phyloP scores from a whole-genome alignment of 2,113 vertebrate genomes.

The Ailuropoda melanoleuca region DNA sequence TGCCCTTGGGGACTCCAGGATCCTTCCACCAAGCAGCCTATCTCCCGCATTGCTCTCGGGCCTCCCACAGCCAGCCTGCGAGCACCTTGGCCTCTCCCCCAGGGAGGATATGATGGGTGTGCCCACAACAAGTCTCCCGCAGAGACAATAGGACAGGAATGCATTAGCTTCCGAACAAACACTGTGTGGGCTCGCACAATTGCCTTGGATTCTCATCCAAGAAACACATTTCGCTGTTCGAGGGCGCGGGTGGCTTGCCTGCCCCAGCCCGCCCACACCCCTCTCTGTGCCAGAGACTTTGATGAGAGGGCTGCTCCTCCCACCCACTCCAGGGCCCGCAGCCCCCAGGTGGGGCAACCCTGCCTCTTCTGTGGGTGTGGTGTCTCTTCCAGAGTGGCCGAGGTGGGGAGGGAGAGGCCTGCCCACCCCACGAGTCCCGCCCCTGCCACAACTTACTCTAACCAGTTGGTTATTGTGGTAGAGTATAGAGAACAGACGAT shows the following conservation, averaged over 20 bases:
- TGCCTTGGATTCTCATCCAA: conserved; percentile 77
- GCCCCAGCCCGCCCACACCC: conserved; percentile 68
- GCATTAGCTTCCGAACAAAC: conserved; percentile 78
- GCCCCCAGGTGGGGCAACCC: neutral
- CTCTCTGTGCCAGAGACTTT: conserved; percentile 43
- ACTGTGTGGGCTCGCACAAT: conserved; percentile 73
- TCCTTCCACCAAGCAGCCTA: neutral
- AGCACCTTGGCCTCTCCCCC: conserved; percentile 70
- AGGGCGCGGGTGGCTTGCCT: conserved; percentile 66
- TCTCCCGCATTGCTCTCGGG: neutral
- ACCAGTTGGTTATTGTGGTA: neutral
- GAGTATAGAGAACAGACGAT: neutral
- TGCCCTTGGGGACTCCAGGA: neutral
- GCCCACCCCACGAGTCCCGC: neutral
- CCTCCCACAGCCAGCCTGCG: conserved; percentile 23
- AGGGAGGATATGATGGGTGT: conserved; percentile 80
- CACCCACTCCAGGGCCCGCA: neutral
- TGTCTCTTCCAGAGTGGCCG: neutral
- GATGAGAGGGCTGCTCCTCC: neutral
- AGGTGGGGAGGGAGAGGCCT: neutral
- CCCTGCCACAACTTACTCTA: neutral
- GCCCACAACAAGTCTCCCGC: conserved; percentile 73
- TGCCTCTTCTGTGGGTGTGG: accelerated
- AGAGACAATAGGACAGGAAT: conserved; percentile 80
- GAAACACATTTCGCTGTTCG: conserved; percentile 67